Evolutionary conservation across 2,888 invertebrate genomes (phyloP).

Genomic region (Entomobrya multifasciata): DNA sequence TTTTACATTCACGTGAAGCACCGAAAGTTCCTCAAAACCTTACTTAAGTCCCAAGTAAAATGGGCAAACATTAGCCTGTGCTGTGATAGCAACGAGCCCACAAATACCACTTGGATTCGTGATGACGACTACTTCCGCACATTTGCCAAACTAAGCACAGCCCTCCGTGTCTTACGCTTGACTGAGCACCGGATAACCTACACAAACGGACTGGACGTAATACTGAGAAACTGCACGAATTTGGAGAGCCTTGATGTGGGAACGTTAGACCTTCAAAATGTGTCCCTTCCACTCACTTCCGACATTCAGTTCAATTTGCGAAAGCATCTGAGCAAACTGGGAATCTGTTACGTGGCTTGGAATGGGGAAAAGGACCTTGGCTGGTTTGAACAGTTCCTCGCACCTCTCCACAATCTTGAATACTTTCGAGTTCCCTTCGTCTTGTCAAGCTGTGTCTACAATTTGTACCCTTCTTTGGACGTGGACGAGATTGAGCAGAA

Average conservation of each 20-base stretch:
- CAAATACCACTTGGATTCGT: slow-evolving; percentile 28
- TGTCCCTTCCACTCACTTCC: not conserved
- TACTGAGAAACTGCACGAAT: slow-evolving; percentile 28
- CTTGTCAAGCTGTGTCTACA: slow-evolving; percentile 38
- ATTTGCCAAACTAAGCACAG: slow-evolving; percentile 12
- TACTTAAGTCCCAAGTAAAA: slow-evolving; percentile 17
- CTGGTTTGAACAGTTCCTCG: slow-evolving; percentile 15
- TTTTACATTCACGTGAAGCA: slow-evolving; percentile 30
- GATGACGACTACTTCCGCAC: slow-evolving; percentile 20
- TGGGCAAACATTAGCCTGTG: slow-evolving; percentile 43
- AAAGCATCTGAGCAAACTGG: not conserved
- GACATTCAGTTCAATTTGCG: not conserved
- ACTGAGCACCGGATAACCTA: slow-evolving; percentile 45
- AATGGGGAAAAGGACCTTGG: slow-evolving; percentile 34
- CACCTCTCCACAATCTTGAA: not conserved
- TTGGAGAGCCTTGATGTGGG: slow-evolving; percentile 38
- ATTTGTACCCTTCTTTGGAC: slow-evolving; percentile 41
- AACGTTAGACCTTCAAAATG: slow-evolving; percentile 42
- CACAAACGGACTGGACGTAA: slow-evolving; percentile 35
- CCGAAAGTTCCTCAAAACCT: slow-evolving; percentile 37
- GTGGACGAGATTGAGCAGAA: slow-evolving; percentile 58
- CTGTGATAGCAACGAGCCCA: slow-evolving; percentile 36
- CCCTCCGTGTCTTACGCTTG: slow-evolving; percentile 31
- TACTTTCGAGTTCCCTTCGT: slow-evolving; percentile 51
- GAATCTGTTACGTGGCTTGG: slow-evolving; percentile 54